Percentiles rank a stretch among this genome's conserved stretches.
Conservation (phyloP, 2,113 vertebrate genomes). For the Paedocypris sp. region DNA sequence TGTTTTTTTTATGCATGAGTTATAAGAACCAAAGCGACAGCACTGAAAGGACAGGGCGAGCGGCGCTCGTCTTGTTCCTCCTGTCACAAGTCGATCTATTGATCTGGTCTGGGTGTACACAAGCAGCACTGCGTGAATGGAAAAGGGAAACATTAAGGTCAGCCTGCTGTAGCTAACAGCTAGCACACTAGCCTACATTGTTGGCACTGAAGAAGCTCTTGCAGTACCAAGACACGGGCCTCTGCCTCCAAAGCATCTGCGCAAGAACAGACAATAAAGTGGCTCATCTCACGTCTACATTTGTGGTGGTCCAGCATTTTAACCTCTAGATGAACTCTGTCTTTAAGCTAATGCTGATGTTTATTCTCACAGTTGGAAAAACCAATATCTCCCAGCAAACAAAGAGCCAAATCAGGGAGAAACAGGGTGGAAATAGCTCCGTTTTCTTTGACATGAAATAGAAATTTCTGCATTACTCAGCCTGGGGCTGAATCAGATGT, state of each 20-base stretch:
- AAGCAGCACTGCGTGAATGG: slow-evolving; percentile 25
- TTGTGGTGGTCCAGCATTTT: neutral
- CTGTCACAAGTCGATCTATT: slow-evolving; percentile 17
- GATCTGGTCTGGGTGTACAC: slow-evolving; percentile 13
- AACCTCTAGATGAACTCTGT: slow-evolving; percentile 6
- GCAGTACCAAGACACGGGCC: neutral
- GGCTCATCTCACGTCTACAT: neutral
- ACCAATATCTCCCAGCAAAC: slow-evolving; percentile 4
- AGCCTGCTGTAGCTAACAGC: slow-evolving; percentile 6
- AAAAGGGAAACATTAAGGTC: slow-evolving; percentile 19
- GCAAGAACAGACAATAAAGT: neutral
- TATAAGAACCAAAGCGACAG: too few relatives aligned
- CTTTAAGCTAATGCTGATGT: neutral
- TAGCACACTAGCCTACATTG: slow-evolving; percentile 2
- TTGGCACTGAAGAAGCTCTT: neutral
- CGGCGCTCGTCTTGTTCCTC: neutral
- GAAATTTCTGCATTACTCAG: neutral
- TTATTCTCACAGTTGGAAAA: neutral
- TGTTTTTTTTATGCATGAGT: too few relatives aligned
- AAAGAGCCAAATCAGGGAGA: neutral
- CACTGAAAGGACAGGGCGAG: neutral
- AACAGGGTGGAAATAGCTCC: neutral
- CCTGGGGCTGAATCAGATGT: slow-evolving; percentile 17
- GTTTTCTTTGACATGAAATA: neutral
- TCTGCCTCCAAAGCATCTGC: neutral